Evolutionary conservation across 2,888 invertebrate species (phyloP).

Genomic region (Rhaphigaster nebulosa): DNA sequence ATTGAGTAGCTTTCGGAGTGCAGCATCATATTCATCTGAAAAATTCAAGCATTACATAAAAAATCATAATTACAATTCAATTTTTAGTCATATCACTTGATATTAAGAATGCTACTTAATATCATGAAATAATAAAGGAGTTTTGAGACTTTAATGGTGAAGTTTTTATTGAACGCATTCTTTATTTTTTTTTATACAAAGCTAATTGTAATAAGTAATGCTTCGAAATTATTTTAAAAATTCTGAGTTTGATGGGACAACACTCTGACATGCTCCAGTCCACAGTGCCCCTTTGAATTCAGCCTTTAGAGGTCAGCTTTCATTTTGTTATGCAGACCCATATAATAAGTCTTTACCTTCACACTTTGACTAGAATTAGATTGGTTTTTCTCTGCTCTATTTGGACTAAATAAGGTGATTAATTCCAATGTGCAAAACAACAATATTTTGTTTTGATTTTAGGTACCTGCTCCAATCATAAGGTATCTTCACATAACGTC

Average conservation of each 20-base stretch:
- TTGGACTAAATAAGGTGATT: not conserved
- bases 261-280: not conserved
- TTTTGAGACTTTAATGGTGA: too few species aligned
- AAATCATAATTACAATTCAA: too few species aligned
- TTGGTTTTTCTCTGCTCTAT: not conserved
- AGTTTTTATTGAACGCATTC: too few species aligned
- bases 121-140: too few species aligned
- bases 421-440: not conserved
- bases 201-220: not conserved
- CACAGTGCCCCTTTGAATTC: not conserved
- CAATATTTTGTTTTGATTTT: not conserved
- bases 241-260: not conserved
- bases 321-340: not conserved
- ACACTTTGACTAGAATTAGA: not conserved
- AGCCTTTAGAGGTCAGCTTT: too few species aligned
- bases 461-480: constrained; percentile 38
- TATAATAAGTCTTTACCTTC: not conserved
- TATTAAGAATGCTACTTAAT: too few species aligned
- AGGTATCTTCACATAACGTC: constrained; percentile 66
- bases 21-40: too few species aligned
- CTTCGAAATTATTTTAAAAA: not conserved
- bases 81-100: too few species aligned
- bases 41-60: too few species aligned
- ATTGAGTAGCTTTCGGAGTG: too few species aligned
- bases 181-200: too few species aligned